Percentiles rank a stretch among this genome's conserved stretches.
These are phyloP conservation scores for Pagrus major DNA, from an alignment of 2,113 vertebrate species.

Conservation along the genomic window DNA sequence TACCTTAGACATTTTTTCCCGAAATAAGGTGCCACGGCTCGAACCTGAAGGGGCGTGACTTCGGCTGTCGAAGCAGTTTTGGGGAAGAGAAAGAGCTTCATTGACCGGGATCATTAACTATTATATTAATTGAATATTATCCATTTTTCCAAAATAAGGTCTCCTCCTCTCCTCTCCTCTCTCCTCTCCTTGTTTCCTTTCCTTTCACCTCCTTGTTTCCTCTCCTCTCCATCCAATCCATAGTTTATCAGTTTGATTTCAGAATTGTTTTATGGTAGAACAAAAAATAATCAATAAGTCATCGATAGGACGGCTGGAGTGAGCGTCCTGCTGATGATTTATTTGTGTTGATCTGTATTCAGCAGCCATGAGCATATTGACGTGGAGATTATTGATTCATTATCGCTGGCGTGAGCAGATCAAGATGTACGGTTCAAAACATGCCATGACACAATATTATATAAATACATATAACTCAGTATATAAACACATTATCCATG, in stretches of 20 bases:
- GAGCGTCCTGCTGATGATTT: conserved; percentile 56
- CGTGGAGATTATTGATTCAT: conserved; percentile 30
- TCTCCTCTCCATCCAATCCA: not conserved
- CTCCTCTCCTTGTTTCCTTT: not conserved
- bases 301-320: conserved; percentile 43
- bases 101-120: too few relatives aligned
- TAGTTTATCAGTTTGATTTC: not conserved
- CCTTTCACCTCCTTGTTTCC: not conserved
- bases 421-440: conserved; percentile 41
- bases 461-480: conserved; percentile 13
- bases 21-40: too few relatives aligned
- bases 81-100: too few relatives aligned
- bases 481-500: conserved; percentile 20
- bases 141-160: too few relatives aligned
- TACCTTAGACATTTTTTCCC: too few relatives aligned
- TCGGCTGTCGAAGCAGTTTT: too few relatives aligned
- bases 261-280: not conserved
- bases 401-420: conserved; percentile 32
- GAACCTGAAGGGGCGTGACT: too few relatives aligned
- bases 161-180: not conserved
- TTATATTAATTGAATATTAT: too few relatives aligned
- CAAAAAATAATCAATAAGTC: conserved; percentile 41
- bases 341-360: conserved; percentile 32
- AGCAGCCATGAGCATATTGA: conserved; percentile 41
- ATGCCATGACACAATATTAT: conserved; percentile 20